Evolutionary conservation across 1,140 invertebrate species (phyloP).

Genomic region (Euborellia annulipes): DNA sequence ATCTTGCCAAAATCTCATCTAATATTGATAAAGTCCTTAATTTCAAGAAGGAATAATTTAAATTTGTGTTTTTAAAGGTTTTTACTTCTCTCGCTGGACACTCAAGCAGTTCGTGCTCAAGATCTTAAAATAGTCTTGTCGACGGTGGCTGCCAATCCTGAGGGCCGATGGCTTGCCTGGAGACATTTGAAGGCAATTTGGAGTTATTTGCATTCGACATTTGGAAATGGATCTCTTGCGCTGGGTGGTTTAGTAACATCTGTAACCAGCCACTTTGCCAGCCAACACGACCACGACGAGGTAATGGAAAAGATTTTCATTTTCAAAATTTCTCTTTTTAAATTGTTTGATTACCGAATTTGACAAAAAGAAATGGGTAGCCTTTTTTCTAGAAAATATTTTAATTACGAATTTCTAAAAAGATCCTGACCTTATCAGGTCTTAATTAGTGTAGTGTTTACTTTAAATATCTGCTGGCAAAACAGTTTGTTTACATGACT

Average conservation of each 20-base stretch:
- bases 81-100: conserved; percentile 43
- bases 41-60: neutral
- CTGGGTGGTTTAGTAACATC: conserved; percentile 51
- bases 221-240: conserved; percentile 49
- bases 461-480: neutral
- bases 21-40: no score
- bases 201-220: conserved; percentile 42
- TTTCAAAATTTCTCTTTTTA: neutral
- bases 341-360: neutral
- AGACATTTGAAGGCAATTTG: conserved; percentile 59
- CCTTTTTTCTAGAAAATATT: neutral
- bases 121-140: conserved; percentile 51
- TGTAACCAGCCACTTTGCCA: conserved; percentile 50
- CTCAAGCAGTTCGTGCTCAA: conserved; percentile 45
- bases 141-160: conserved; percentile 50
- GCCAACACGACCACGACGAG: conserved; percentile 54
- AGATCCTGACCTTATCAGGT: neutral
- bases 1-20: no score
- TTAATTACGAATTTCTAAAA: neutral
- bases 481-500: neutral
- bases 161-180: conserved; percentile 57
- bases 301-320: conserved; percentile 25
- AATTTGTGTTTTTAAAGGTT: conserved; percentile 30
- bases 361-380: neutral
- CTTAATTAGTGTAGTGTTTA: neutral